phyloP scores from a whole-genome alignment of 2,113 vertebrate species.

The Amphiprion percula region DNA sequence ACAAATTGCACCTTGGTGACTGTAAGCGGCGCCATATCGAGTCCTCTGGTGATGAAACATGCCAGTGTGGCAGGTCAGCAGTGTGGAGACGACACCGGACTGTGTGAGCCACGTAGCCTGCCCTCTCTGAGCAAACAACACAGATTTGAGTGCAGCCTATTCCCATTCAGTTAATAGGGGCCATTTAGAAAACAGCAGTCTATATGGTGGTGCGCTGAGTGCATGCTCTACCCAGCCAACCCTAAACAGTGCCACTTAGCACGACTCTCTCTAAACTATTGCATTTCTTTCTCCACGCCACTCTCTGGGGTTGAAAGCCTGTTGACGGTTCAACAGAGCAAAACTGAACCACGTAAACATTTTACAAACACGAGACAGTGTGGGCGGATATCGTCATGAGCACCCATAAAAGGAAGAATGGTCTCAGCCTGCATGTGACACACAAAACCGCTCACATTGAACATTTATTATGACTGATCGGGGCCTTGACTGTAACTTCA shows the following conservation, averaged over 20 bases:
- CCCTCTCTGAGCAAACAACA: conserved; percentile 55
- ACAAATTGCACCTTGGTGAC: conserved; percentile 83
- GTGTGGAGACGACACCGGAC: conserved; percentile 60
- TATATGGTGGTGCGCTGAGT: conserved; percentile 56
- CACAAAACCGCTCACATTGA: conserved; percentile 43
- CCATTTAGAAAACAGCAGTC: conserved; percentile 76
- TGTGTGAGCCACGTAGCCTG: conserved; percentile 53
- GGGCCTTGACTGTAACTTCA: conserved; percentile 55
- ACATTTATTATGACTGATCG: conserved; percentile 65
- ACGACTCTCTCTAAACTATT: conserved; percentile 57
- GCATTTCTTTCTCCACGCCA: conserved; percentile 35
- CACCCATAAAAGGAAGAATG: conserved; percentile 42
- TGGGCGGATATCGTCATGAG: conserved; percentile 40
- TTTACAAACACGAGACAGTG: conserved; percentile 44
- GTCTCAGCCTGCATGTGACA: conserved; percentile 28
- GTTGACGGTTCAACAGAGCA: conserved; percentile 44
- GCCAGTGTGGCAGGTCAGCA: conserved; percentile 65
- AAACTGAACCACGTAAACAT: conserved; percentile 42
- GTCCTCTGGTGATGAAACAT: conserved; percentile 71
- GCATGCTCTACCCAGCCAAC: conserved; percentile 58
- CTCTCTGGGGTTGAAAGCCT: conserved; percentile 44
- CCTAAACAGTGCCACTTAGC: conserved; percentile 70
- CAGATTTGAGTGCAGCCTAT: conserved; percentile 51
- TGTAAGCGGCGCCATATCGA: conserved; percentile 68
- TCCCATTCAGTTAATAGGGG: conserved; percentile 69